Conservation (phyloP, 2,113 vertebrate genomes). For the Halcyon senegalensis region DNA sequence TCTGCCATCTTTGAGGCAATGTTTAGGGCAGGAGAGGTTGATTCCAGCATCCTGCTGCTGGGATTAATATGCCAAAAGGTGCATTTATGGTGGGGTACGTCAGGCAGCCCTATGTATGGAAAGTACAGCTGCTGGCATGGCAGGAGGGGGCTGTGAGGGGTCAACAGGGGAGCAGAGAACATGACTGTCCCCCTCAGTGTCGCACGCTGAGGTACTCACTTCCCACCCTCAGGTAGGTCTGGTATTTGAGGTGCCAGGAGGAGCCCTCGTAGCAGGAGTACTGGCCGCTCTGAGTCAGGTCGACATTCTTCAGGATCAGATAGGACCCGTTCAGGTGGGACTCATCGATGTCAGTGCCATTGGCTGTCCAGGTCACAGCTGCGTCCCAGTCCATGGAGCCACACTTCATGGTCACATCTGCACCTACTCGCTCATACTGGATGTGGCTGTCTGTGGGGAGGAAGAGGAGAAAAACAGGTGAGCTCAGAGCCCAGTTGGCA, state of each 20-base stretch:
- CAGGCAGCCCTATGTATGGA: accelerated
- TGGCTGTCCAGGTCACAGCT: slow-evolving; percentile 91
- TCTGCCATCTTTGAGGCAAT: neutral
- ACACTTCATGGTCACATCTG: slow-evolving; percentile 91
- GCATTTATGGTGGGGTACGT: accelerated
- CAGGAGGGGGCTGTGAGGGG: neutral
- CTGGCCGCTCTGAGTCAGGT: slow-evolving; percentile 85
- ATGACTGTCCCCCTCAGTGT: neutral
- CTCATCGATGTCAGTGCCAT: slow-evolving; percentile 87
- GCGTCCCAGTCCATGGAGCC: slow-evolving; percentile 86
- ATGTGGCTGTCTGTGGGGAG: slow-evolving; percentile 78
- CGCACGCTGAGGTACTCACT: slow-evolving; percentile 80
- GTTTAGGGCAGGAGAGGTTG: neutral
- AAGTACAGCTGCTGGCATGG: accelerated
- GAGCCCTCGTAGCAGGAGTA: slow-evolving; percentile 96
- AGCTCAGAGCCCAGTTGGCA: neutral
- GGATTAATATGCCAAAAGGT: neutral
- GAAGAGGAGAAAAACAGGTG: neutral
- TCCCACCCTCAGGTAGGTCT: slow-evolving; percentile 87
- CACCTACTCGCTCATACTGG: slow-evolving; percentile 88
- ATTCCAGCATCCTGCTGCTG: neutral
- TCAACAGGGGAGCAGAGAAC: neutral
- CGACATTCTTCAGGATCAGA: slow-evolving; percentile 83
- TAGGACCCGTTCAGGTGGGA: slow-evolving; percentile 83
- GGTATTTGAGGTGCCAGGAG: slow-evolving; percentile 88